These are phyloP conservation scores for Drosophila leontia DNA, from an alignment of 1,140 invertebrate species.

Conservation along the genomic window DNA sequence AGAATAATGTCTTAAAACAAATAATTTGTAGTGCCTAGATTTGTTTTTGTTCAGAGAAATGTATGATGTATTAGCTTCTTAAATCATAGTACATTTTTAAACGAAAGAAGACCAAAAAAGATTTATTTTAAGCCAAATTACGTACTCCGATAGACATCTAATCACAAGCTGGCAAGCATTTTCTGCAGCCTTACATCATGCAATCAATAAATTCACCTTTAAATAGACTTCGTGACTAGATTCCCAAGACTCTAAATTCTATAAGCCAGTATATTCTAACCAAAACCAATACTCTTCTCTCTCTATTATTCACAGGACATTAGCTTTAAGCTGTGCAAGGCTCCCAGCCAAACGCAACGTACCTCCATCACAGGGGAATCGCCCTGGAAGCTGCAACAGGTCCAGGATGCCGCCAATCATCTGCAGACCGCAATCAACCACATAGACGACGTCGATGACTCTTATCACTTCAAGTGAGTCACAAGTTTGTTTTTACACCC, in stretches of 20 bases:
- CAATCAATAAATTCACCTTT: no score
- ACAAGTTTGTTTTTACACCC: slow-evolving; percentile 22
- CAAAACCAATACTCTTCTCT: no score
- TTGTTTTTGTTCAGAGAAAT: not conserved
- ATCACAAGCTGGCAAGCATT: not conserved
- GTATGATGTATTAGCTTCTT: not conserved
- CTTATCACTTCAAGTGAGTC: slow-evolving; percentile 91
- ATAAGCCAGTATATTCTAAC: not conserved
- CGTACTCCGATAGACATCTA: not conserved
- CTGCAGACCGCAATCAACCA: slow-evolving; percentile 94
- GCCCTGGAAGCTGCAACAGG: slow-evolving; percentile 96
- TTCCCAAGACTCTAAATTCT: not conserved
- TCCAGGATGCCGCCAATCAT: slow-evolving; percentile 97
- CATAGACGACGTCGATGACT: slow-evolving; percentile 94
- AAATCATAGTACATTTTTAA: not conserved
- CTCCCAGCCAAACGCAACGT: slow-evolving; percentile 92
- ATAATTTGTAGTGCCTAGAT: not conserved
- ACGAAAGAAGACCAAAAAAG: no score
- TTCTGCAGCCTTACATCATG: not conserved
- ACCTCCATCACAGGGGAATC: slow-evolving; percentile 94
- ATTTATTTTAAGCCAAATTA: not conserved
- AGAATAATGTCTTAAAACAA: no score
- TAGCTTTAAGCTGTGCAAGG: slow-evolving; percentile 93
- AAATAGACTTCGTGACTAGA: not conserved
- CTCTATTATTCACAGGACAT: slow-evolving; percentile 89